Evolutionary conservation across 1,140 invertebrate species (phyloP), one percentile per base, ranked within the genome.

Genomic region (Drosophila persimilis): DNA sequence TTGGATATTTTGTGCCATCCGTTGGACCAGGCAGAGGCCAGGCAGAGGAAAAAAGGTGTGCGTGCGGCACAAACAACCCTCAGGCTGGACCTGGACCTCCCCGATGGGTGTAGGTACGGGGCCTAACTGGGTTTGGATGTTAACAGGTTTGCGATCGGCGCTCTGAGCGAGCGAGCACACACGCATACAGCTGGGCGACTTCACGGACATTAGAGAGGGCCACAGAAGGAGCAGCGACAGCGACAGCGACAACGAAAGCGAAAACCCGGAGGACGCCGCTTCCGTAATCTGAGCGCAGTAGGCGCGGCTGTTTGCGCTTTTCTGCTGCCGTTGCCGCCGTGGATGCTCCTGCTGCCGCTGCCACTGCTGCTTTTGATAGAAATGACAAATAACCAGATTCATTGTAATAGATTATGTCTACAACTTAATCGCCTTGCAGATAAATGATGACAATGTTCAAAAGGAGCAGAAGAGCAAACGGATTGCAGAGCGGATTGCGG

Each of bases 341-440:
- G 20, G 20, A 20, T 65, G 29, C 73, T 35, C n/a, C 13, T 52
- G 9, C 52, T 51, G 13, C 15, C 31, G 31, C 50, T 60, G 20
- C 48, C 48, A 20, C 54, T 74, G 45, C 59, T 15, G 77, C 77
- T 58, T 89, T 88, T 86, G 83, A 86, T 86, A 86, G 75, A 80
- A 85, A 90, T 90, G 89, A 90, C 89, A 90, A 90, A 90, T 90
- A 90, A 90, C 89, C 74, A 90, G 89, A 90, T 90, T 90, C 89
- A 89, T 90, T 90, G 89, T 90, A 90, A 90, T 90, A 90, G 89
- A 90, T 90, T 90, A 90, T 90, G 89, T 90, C 89, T 90, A 90
- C 89, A 90, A 90, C 89, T 90, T 90, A 90, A 90, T 90, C 89
- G 89, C 89, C 79, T 89, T 81, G 89, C 85, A 90, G 85, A 90